These are phyloP conservation scores for Protobothrops flavoviridis DNA, from an alignment of 2,113 vertebrate species.

Conservation along the genomic window DNA sequence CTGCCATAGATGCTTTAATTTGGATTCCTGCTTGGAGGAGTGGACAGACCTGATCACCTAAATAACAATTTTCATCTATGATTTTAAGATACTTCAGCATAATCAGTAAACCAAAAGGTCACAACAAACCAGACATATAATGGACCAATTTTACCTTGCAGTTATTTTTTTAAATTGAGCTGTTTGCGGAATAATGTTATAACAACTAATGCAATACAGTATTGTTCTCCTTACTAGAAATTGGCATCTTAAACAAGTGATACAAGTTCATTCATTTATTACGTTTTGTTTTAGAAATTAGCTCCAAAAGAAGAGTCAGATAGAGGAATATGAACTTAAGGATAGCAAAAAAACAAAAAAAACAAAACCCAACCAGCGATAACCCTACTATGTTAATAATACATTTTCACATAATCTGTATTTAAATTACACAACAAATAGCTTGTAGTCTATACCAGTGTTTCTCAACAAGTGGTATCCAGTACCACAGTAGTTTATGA, in stretches of 20 bases:
- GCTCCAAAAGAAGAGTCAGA: not conserved
- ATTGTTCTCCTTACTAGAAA: not conserved
- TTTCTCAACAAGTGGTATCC: not conserved
- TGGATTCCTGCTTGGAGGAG: not conserved
- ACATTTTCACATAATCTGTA: not conserved
- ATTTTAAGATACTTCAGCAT: not conserved
- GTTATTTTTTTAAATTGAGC: not conserved
- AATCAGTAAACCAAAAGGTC: not conserved
- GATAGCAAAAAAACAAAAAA: not conserved
- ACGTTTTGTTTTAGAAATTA: not conserved
- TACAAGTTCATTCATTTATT: not conserved
- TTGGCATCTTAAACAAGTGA: not conserved
- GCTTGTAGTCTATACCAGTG: not conserved
- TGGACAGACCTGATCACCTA: not conserved
- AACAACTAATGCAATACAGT: not conserved
- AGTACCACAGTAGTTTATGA: not conserved
- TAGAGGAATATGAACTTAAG: not conserved
- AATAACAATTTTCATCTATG: not conserved
- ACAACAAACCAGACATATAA: not conserved
- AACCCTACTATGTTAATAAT: not conserved
- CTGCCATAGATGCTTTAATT: not conserved
- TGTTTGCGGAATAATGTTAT: not conserved
- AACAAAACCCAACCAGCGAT: not conserved
- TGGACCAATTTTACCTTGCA: not conserved
- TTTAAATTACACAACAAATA: not conserved